Evolutionary conservation across 2,113 vertebrate genomes (phyloP), one percentile per base, ranked within the genome.

Genomic region (Zosterops pallidus): DNA sequence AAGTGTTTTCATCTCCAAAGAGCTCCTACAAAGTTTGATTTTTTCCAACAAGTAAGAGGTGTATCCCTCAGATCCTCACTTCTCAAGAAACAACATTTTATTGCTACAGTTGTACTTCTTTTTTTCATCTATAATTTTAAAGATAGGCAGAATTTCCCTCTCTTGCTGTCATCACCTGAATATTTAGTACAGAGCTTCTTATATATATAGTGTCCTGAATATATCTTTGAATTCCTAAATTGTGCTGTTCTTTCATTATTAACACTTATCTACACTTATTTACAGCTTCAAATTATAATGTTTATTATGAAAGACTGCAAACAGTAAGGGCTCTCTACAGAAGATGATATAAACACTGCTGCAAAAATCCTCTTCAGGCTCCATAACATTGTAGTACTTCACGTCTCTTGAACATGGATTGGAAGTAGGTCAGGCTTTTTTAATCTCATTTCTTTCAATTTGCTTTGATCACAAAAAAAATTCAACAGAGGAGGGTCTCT

Each of bases 201-300:
- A 5, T 42, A 28, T 12, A 24, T 14, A 25, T 25, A 47, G 13
- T 39, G 21, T 7, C 39, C 29, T 11, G 8, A 53, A 17, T 71
- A 0, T 22, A 5, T 59, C 22, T 87, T 69, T 89, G 53, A 68
- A 63, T 88, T 92, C 62, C 12, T 53, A 50, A 84, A 39, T 57
- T 69, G 28, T 65, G 41, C 50, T 72, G 28, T 65, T 93, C n/a
- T 71, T 92, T 90, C 53, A 56, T 94, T 93, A 77, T 80, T 92
- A 77, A 79, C 46, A 69, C 39, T 86, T 77, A 62, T 25, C 62
- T 62, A 64, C 8, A 9, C 25, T 77, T 64, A 83, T 88, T 89
- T 74, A 70, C 22, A 87, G 62, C 84, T 91, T 92, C 84, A 91
- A 50, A 79, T 46, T 31, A 4, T 25, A 59, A 92, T n/a, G 9